These are phyloP conservation scores for Eupeodes luniger DNA, from an alignment of 2,888 invertebrate genomes.

Conservation along the genomic window DNA sequence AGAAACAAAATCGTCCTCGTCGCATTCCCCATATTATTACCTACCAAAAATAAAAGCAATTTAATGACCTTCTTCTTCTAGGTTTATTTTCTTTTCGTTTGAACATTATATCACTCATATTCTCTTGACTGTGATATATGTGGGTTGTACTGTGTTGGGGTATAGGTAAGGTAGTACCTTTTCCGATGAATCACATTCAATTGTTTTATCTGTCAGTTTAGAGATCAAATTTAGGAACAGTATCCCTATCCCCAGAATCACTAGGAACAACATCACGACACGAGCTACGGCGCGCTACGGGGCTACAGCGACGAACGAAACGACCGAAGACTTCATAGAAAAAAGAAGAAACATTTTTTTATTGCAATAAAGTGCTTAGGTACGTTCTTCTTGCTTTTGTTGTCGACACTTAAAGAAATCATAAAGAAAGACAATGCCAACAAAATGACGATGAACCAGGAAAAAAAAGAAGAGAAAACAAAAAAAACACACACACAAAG, in stretches of 20 bases:
- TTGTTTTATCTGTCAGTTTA: slow-evolving; percentile 65
- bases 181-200: slow-evolving; percentile 66
- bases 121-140: slow-evolving; percentile 58
- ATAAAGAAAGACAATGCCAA: slow-evolving; percentile 48
- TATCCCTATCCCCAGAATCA: not conserved
- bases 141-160: no score
- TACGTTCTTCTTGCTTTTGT: slow-evolving; percentile 19
- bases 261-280: no score
- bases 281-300: no score
- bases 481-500: not conserved
- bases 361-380: slow-evolving; percentile 55
- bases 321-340: not conserved
- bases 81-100: slow-evolving; percentile 10
- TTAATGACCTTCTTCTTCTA: slow-evolving; percentile 39
- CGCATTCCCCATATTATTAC: slow-evolving; percentile 5
- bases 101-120: slow-evolving; percentile 23
- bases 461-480: not conserved
- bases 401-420: slow-evolving; percentile 37
- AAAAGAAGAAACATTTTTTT: slow-evolving; percentile 18
- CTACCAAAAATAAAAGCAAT: slow-evolving; percentile 26
- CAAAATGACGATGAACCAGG: not conserved
- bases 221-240: slow-evolving; percentile 53
- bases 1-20: not conserved
- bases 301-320: no score
- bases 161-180: slow-evolving; percentile 26